Percentiles rank a stretch among this genome's conserved stretches.
phyloP scores from a whole-genome alignment of 2,888 invertebrate species.

The Apantesis nais region DNA sequence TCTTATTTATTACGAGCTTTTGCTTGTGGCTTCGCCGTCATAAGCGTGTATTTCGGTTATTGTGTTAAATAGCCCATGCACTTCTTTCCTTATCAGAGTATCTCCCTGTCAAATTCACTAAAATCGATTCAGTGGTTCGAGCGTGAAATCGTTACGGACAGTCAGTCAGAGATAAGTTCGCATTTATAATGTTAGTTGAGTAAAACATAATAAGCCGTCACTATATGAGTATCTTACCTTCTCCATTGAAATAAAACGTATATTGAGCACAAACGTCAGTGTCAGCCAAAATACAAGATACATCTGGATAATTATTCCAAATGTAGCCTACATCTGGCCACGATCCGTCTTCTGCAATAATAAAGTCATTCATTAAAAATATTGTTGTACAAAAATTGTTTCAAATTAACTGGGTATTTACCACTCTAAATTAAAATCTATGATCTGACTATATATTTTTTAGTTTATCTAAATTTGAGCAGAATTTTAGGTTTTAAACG shows the following conservation, averaged over 20 bases:
- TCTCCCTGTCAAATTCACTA: neutral
- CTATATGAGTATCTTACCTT: slow-evolving; percentile 74
- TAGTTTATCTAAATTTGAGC: too few species aligned
- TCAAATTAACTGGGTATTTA: neutral
- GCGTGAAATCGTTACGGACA: neutral
- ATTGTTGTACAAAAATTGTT: too few species aligned
- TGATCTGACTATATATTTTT: too few species aligned
- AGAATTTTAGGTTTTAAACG: too few species aligned
- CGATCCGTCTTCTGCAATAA: slow-evolving; percentile 85
- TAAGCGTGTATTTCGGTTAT: too few species aligned
- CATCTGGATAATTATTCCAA: slow-evolving; percentile 83
- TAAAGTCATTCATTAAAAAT: neutral
- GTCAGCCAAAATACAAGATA: slow-evolving; percentile 85
- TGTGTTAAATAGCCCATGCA: neutral
- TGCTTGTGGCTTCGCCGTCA: too few species aligned
- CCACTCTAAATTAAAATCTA: too few species aligned
- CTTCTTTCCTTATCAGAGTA: neutral
- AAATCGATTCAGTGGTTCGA: neutral
- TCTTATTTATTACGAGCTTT: too few species aligned
- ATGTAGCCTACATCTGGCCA: slow-evolving; percentile 87
- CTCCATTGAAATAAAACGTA: slow-evolving; percentile 87
- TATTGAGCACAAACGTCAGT: slow-evolving; percentile 88
- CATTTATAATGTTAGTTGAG: neutral
- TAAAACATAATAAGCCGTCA: neutral
- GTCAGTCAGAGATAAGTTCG: neutral